Evolutionary conservation across 1,140 invertebrate genomes (phyloP).

Genomic region (Eriocheir sinensis): DNA sequence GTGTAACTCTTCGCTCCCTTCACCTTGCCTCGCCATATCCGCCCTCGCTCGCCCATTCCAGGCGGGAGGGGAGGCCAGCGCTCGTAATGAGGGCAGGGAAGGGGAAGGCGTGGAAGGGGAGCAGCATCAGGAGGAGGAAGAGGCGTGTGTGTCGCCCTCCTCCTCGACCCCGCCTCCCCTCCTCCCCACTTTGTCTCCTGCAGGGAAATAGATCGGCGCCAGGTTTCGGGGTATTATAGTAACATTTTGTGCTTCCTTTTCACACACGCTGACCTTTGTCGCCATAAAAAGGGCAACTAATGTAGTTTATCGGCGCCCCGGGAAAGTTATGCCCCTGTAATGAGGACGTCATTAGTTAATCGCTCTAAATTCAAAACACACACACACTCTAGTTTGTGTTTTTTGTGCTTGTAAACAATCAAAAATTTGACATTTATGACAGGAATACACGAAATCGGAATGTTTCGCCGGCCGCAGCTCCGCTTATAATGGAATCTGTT

Average conservation of each 20-base stretch:
- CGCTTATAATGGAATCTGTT: constrained; percentile 69
- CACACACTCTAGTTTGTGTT: constrained; percentile 64
- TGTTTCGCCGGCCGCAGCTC: constrained; percentile 41
- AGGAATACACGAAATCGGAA: constrained; percentile 65
- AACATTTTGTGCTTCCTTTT: constrained; percentile 16
- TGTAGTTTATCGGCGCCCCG: constrained; percentile 38
- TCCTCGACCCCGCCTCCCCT: not conserved
- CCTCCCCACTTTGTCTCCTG: constrained; percentile 61
- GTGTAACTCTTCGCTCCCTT: not conserved
- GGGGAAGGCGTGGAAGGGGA: not conserved
- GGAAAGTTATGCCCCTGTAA: constrained; percentile 56
- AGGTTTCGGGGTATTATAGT: not conserved
- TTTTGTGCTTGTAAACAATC: constrained; percentile 49
- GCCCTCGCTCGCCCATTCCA: not conserved
- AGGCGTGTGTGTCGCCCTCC: not conserved
- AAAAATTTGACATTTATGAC: constrained; percentile 67
- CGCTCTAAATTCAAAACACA: constrained; percentile 68
- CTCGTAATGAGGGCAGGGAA: not conserved
- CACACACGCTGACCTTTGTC: not conserved
- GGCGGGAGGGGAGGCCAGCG: not conserved
- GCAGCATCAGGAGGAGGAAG: not conserved
- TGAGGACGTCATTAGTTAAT: constrained; percentile 70
- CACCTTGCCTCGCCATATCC: not conserved
- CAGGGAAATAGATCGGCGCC: not conserved
- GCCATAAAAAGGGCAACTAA: constrained; percentile 30